These are phyloP conservation scores for Apaloderma vittatum DNA, from an alignment of 2,113 vertebrate species.

Conservation along the genomic window DNA sequence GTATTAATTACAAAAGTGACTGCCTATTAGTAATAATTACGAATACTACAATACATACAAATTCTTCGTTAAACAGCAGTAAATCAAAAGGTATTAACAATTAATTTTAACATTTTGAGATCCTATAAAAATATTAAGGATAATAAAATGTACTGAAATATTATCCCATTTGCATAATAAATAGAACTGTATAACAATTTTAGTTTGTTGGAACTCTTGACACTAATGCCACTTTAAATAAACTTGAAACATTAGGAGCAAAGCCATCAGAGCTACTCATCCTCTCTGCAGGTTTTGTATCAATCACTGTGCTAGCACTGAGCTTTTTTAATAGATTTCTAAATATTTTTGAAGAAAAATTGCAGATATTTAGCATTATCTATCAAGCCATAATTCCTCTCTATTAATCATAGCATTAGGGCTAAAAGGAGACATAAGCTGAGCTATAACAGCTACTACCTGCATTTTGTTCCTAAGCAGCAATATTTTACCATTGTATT, in stretches of 20 bases:
- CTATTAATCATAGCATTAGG: slow-evolving; percentile 74
- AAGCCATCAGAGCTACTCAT: slow-evolving; percentile 53
- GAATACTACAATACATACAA: background rate
- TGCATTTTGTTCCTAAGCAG: slow-evolving; percentile 65
- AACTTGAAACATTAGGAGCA: slow-evolving; percentile 44
- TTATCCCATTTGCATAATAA: background rate
- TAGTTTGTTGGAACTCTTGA: background rate
- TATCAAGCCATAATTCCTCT: slow-evolving; percentile 69
- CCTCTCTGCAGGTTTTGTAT: slow-evolving; percentile 48
- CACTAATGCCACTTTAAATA: slow-evolving; percentile 33
- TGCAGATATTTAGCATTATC: slow-evolving; percentile 73
- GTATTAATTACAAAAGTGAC: background rate
- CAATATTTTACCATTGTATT: slow-evolving; percentile 64
- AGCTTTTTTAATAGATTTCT: slow-evolving; percentile 72
- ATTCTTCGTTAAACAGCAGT: background rate
- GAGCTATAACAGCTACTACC: slow-evolving; percentile 63
- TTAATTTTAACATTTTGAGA: background rate
- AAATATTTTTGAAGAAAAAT: slow-evolving; percentile 75
- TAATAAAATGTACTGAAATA: background rate
- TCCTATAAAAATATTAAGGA: background rate
- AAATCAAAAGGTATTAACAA: background rate
- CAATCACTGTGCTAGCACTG: slow-evolving; percentile 58
- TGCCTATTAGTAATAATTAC: background rate
- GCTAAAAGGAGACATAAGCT: slow-evolving; percentile 69
- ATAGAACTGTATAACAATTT: background rate